These are phyloP conservation scores for Ptychoptera albimana DNA, from an alignment of 2,888 invertebrate species.

Conservation along the genomic window DNA sequence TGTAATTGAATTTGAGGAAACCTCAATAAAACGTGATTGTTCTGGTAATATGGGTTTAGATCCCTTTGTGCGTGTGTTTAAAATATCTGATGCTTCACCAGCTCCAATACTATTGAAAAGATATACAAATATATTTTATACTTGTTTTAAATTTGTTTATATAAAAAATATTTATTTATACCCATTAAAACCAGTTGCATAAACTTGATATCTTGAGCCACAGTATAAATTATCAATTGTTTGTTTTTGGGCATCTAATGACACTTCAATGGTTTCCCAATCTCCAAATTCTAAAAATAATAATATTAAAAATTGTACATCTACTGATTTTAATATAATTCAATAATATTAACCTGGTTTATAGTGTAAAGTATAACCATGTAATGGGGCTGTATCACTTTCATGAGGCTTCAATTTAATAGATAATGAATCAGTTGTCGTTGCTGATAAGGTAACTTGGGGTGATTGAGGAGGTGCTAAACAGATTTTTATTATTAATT, in stretches of 20 bases:
- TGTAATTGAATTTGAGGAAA: constrained; percentile 83
- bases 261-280: constrained; percentile 76
- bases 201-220: constrained; percentile 85
- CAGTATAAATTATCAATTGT: constrained; percentile 79
- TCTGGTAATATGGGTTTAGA: constrained; percentile 86
- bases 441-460: constrained; percentile 54
- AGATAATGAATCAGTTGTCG: constrained; percentile 58
- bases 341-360: constrained; percentile 42
- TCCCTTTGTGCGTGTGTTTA: constrained; percentile 82
- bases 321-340: no score
- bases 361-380: constrained; percentile 82
- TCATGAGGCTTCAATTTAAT: constrained; percentile 57
- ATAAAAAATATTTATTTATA: constrained; percentile 25
- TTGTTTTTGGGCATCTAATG: constrained; percentile 63
- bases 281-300: constrained; percentile 60
- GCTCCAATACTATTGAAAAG: constrained; percentile 59
- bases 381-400: constrained; percentile 71
- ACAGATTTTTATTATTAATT: background rate
- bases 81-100: constrained; percentile 75
- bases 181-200: constrained; percentile 86
- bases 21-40: constrained; percentile 79
- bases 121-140: background rate
- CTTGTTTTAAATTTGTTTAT: background rate
- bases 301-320: background rate
- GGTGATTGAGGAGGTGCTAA: constrained; percentile 61